Evolutionary conservation across 2,113 vertebrate genomes (phyloP).

Genomic region (Castor canadensis): DNA sequence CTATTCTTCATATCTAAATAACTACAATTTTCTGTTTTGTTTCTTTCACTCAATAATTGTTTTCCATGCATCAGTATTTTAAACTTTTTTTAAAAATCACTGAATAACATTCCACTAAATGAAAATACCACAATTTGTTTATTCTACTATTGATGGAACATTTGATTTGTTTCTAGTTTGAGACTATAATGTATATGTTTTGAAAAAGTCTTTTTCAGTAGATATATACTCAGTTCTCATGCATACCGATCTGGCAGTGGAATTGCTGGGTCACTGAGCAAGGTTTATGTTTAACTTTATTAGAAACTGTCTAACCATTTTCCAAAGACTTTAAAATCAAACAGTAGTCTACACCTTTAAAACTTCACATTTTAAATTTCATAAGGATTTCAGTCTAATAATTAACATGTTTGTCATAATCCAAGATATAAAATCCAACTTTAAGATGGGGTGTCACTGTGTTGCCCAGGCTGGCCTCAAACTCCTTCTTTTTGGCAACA

Average conservation of each 20-base stretch:
- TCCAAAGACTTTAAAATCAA: not conserved
- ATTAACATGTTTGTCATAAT: not conserved
- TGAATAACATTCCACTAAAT: not conserved
- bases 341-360: not conserved
- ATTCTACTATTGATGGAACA: not conserved
- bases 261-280: not conserved
- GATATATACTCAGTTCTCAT: not conserved
- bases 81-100: not conserved
- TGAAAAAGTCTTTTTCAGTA: not conserved
- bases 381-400: slow-evolving; percentile 24
- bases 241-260: not conserved
- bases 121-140: not conserved
- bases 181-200: not conserved
- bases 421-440: not conserved
- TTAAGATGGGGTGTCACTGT: not conserved
- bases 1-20: not conserved
- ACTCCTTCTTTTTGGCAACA: too few species aligned
- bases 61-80: not conserved
- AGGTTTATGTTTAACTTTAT: slow-evolving; percentile 25
- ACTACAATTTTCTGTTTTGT: not conserved
- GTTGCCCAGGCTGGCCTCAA: not conserved
- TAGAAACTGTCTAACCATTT: not conserved
- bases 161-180: not conserved
- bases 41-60: not conserved
- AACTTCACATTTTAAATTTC: slow-evolving; percentile 27